Evolutionary conservation across 2,797 vertebrate genomes (phyloP).

Genomic region (Helarctos malayanus): DNA sequence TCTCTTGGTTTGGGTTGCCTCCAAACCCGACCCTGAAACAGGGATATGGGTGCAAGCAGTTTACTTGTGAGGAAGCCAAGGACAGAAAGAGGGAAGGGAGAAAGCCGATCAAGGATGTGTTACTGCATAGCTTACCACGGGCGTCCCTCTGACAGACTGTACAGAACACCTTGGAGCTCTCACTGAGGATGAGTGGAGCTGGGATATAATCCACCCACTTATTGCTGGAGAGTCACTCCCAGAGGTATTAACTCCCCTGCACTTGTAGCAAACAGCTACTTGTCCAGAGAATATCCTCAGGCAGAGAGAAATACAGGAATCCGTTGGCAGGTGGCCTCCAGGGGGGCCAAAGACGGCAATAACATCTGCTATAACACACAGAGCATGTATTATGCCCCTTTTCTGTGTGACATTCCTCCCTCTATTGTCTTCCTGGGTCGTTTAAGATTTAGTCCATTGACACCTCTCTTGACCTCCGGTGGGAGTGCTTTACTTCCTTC

Average conservation of each 20-base stretch:
- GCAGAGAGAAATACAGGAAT: conserved; percentile 3
- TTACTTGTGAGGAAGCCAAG: not conserved
- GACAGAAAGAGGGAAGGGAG: not conserved
- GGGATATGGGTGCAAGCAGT: not conserved
- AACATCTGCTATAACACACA: not conserved
- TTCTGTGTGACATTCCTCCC: not conserved
- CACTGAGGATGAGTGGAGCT: not conserved
- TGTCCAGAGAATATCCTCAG: not conserved
- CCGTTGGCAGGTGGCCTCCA: not conserved
- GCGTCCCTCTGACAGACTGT: not conserved
- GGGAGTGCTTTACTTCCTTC: not conserved
- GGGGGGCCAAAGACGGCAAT: not conserved
- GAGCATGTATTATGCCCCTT: not conserved
- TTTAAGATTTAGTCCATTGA: not conserved
- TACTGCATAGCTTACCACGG: not conserved
- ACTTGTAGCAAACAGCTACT: not conserved
- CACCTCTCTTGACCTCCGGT: not conserved
- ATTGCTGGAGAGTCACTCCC: not conserved
- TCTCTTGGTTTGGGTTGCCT: not conserved
- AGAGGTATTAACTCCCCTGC: not conserved
- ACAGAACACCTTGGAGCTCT: not conserved
- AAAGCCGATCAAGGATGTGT: not conserved
- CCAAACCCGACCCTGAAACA: not conserved
- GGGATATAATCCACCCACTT: not conserved
- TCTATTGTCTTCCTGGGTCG: not conserved